Conservation (phyloP, 2,888 invertebrate genomes). For the Parnassius apollo region DNA sequence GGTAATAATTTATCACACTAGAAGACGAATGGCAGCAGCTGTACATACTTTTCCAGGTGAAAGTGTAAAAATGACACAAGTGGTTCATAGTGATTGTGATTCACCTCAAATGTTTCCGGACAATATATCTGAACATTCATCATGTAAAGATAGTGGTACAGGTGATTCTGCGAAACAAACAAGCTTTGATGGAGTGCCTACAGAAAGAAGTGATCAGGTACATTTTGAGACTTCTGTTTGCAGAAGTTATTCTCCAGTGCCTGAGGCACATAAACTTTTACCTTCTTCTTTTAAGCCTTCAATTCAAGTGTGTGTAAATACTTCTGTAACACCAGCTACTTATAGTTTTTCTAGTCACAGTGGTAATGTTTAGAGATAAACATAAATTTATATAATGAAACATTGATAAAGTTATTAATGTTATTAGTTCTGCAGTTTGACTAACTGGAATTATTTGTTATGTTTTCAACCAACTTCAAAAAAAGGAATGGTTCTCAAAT, state of each 20-base stretch:
- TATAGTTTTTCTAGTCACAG: conserved; percentile 81
- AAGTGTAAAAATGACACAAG: conserved; percentile 74
- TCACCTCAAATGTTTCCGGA: conserved; percentile 80
- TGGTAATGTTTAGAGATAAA: conserved; percentile 58
- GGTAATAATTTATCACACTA: conserved; percentile 92
- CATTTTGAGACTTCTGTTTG: conserved; percentile 71
- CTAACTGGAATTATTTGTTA: conserved; percentile 47
- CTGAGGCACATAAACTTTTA: conserved; percentile 75
- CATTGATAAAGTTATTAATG: conserved; percentile 37
- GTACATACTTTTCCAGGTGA: conserved; percentile 72
- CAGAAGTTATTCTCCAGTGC: conserved; percentile 73
- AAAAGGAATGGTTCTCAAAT: too few relatives aligned
- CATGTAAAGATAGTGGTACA: conserved; percentile 90
- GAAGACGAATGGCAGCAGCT: conserved; percentile 83
- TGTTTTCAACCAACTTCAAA: too few relatives aligned
- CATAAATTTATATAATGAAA: conserved; percentile 35
- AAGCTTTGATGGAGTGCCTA: conserved; percentile 82
- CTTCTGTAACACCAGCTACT: conserved; percentile 77
- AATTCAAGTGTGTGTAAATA: conserved; percentile 78
- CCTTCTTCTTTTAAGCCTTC: conserved; percentile 77
- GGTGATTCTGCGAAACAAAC: conserved; percentile 89
- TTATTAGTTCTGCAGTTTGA: conserved; percentile 59
- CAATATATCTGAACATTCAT: conserved; percentile 87
- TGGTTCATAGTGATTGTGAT: conserved; percentile 77
- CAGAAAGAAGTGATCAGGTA: conserved; percentile 70